Evolutionary conservation across 2,113 vertebrate genomes (phyloP).

Genomic region (Chiloscyllium plagiosum): DNA sequence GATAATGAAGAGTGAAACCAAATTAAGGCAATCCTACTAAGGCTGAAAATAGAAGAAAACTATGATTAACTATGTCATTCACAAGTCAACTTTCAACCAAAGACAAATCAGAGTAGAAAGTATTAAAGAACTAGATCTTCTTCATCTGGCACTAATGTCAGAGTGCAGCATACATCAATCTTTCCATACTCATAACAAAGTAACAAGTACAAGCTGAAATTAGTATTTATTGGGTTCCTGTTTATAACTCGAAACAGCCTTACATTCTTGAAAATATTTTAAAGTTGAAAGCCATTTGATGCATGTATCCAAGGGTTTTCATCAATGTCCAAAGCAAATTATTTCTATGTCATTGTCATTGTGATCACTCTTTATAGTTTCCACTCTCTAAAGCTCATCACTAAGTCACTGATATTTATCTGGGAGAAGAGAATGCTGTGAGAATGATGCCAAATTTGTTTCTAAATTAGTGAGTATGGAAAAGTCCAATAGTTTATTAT

Average conservation of each 20-base stretch:
- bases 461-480: background rate
- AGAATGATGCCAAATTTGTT: background rate
- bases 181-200: background rate
- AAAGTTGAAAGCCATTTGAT: background rate
- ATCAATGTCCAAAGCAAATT: background rate
- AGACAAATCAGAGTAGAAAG: background rate
- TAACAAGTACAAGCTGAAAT: background rate
- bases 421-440: background rate
- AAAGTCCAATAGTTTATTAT: background rate
- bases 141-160: background rate
- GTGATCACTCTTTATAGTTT: background rate
- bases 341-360: background rate
- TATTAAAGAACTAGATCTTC: background rate
- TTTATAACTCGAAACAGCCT: conserved; percentile 1
- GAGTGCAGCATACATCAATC: background rate
- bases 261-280: background rate
- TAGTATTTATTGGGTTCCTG: background rate
- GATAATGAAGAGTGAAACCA: background rate
- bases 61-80: background rate
- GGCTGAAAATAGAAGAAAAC: background rate
- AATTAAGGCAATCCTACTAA: background rate
- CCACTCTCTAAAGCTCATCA: background rate
- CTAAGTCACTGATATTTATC: background rate
- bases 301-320: background rate
- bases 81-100: background rate